Percentiles rank a stretch among this genome's conserved stretches.
phyloP scores from a whole-genome alignment of 2,888 invertebrate genomes.

The Hypena proboscidalis region DNA sequence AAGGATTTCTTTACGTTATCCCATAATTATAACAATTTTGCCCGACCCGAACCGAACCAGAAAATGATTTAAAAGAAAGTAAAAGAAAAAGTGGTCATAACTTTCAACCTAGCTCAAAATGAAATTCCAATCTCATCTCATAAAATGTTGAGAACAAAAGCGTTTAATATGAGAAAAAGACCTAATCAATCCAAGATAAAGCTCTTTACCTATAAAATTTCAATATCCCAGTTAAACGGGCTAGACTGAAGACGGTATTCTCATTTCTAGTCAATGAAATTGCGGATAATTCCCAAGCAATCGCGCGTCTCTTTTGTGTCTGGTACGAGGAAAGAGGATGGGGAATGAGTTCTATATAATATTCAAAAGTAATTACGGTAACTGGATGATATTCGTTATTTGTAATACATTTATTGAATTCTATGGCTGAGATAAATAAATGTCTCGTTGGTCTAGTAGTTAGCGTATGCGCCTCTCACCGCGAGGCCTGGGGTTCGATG shows the following conservation, averaged over 20 bases:
- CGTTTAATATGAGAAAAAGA: slow-evolving; percentile 30
- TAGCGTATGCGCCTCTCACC: no score
- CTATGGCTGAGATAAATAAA: no score
- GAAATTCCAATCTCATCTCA: slow-evolving; percentile 22
- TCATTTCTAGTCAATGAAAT: slow-evolving; percentile 70
- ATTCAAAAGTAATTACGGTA: slow-evolving; percentile 41
- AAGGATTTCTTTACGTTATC: no score
- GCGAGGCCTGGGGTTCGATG: no score
- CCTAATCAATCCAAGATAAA: slow-evolving; percentile 46
- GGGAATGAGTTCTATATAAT: slow-evolving; percentile 50
- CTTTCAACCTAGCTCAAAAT: slow-evolving; percentile 25
- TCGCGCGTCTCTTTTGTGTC: slow-evolving; percentile 53
- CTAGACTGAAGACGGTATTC: slow-evolving; percentile 56
- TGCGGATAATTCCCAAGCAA: slow-evolving; percentile 68
- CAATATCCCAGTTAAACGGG: slow-evolving; percentile 57
- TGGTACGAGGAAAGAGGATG: slow-evolving; percentile 40
- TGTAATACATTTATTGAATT: no score
- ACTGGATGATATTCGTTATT: no score
- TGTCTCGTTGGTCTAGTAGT: no score
- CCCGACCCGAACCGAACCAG: no score
- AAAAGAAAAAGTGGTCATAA: no score
- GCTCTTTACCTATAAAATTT: slow-evolving; percentile 60
- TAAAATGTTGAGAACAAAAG: slow-evolving; percentile 33
- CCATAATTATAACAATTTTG: no score
- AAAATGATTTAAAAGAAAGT: no score